Percentiles rank a stretch among this genome's conserved stretches.
These are phyloP conservation scores for Tautogolabrus adspersus DNA, from an alignment of 2,113 vertebrate genomes.

Conservation along the genomic window DNA sequence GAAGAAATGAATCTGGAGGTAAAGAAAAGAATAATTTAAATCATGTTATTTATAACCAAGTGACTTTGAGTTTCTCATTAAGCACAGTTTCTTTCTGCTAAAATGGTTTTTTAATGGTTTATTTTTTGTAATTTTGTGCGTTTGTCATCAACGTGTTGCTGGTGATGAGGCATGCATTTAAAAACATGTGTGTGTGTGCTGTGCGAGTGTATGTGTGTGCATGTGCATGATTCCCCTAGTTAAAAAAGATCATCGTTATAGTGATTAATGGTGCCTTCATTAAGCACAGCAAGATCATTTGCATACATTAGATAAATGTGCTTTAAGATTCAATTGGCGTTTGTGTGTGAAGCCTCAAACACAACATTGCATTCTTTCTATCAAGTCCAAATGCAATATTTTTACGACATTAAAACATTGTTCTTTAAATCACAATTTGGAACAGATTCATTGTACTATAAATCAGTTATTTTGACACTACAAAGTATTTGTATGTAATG, in stretches of 20 bases:
- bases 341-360: conserved; percentile 63
- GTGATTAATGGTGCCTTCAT: conserved; percentile 87
- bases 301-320: conserved; percentile 85
- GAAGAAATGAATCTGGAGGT: not conserved
- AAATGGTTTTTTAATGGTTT: conserved; percentile 20
- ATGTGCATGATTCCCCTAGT: conserved; percentile 78
- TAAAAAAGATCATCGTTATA: conserved; percentile 84
- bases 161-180: conserved; percentile 49
- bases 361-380: conserved; percentile 28
- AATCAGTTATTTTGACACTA: not conserved
- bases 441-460: not conserved
- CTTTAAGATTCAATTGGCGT: conserved; percentile 75
- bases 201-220: conserved; percentile 26
- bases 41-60: conserved; percentile 18
- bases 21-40: not conserved
- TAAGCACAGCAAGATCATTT: conserved; percentile 84
- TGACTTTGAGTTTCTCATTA: conserved; percentile 9
- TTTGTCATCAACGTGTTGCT: conserved; percentile 41
- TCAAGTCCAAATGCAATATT: conserved; percentile 31
- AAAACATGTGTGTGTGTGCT: conserved; percentile 7
- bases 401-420: not conserved
- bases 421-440: not conserved
- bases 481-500: conserved; percentile 7
- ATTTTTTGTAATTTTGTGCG: conserved; percentile 26
- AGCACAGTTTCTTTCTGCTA: conserved; percentile 12